A percentile compares a stretch with the other conserved stretches of the same genome.
These are phyloP conservation scores for Ciconia boyciana DNA, from an alignment of 2,113 vertebrate species.

Conservation along the genomic window DNA sequence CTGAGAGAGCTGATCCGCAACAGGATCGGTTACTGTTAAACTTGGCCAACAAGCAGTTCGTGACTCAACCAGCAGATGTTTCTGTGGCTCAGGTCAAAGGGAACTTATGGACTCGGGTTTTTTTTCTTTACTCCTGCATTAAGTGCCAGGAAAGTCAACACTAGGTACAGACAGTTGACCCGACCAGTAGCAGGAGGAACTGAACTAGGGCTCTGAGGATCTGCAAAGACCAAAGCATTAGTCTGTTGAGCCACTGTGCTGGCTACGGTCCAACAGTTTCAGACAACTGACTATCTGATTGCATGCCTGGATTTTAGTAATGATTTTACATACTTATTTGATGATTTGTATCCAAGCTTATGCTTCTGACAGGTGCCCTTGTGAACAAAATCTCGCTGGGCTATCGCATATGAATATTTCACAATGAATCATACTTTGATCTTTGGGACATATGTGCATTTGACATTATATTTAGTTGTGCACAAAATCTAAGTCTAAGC, in stretches of 20 bases:
- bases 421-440: slow-evolving; percentile 55
- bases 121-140: slow-evolving; percentile 34
- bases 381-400: slow-evolving; percentile 47
- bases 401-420: slow-evolving; percentile 56
- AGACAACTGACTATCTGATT: slow-evolving; percentile 46
- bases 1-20: slow-evolving; percentile 67
- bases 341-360: slow-evolving; percentile 59
- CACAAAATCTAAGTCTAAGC: slow-evolving; percentile 39
- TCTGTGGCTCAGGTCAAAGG: slow-evolving; percentile 59
- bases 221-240: slow-evolving; percentile 32
- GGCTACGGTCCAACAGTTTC: slow-evolving; percentile 35
- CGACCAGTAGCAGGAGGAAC: slow-evolving; percentile 29
- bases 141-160: slow-evolving; percentile 42
- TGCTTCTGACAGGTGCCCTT: slow-evolving; percentile 69
- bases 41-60: slow-evolving; percentile 48
- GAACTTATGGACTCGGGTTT: slow-evolving; percentile 15
- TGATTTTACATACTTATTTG: slow-evolving; percentile 53
- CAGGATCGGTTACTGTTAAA: slow-evolving; percentile 60
- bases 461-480: slow-evolving; percentile 56
- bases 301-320: slow-evolving; percentile 42
- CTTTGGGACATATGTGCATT: slow-evolving; percentile 47
- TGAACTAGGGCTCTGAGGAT: slow-evolving; percentile 36
- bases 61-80: slow-evolving; percentile 64
- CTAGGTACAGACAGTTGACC: slow-evolving; percentile 57
- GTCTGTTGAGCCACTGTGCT: slow-evolving; percentile 43